These are phyloP conservation scores for Clinocottus analis DNA, from an alignment of 2,113 vertebrate species.

Conservation along the genomic window DNA sequence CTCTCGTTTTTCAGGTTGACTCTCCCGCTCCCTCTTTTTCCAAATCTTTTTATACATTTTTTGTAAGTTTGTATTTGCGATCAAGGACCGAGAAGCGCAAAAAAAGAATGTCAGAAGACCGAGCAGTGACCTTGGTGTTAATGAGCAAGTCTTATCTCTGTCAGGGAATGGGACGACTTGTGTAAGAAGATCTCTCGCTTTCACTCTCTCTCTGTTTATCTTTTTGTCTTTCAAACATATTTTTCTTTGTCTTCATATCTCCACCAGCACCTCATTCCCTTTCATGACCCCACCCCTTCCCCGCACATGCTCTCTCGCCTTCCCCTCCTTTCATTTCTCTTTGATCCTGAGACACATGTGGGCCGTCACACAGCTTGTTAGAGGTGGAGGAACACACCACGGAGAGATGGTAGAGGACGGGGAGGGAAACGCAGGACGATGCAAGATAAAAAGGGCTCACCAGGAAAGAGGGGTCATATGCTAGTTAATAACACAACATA, in stretches of 20 bases:
- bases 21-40: conserved; percentile 2
- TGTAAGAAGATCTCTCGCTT: conserved; percentile 28
- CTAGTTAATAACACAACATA: conserved; percentile 1
- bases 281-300: background rate
- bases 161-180: conserved; percentile 32
- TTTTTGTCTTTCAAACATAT: conserved; percentile 38
- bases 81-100: conserved; percentile 4
- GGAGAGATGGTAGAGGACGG: conserved; percentile 26
- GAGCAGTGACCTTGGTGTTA: conserved; percentile 53
- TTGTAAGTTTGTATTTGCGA: background rate
- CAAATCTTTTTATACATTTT: conserved; percentile 12
- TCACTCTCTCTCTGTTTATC: conserved; percentile 25
- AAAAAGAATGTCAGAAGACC: conserved; percentile 7
- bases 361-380: conserved; percentile 31
- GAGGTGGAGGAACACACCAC: conserved; percentile 13
- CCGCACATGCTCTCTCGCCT: background rate
- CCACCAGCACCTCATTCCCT: background rate
- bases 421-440: background rate
- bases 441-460: background rate
- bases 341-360: conserved; percentile 46
- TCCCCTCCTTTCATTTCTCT: conserved; percentile 25
- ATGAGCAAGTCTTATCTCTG: conserved; percentile 48
- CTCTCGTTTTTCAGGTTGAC: conserved; percentile 14
- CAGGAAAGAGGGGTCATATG: background rate
- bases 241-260: conserved; percentile 23